Evolutionary conservation across 2,888 invertebrate genomes (phyloP), one percentile per base, ranked within the genome.

Genomic region (Rhyacophila evoluta): DNA sequence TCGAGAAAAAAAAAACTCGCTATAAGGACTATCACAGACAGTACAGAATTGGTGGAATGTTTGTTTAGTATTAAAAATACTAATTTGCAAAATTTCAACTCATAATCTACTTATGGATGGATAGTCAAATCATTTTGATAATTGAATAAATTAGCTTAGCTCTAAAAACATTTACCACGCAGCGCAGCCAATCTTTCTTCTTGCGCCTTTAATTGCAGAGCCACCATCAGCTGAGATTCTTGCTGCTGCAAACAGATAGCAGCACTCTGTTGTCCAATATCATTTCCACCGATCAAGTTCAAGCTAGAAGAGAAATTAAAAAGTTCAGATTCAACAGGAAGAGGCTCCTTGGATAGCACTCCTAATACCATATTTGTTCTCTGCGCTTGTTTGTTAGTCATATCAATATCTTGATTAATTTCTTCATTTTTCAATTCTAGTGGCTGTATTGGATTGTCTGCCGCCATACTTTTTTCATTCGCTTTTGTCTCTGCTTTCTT

Each of bases 201-300:
- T 83, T 92, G 92, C 41, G 92, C 92, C 84, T 92, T 92, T 75
- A 92, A 85, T 82, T 92, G 92, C 81, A 92, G 84, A 6, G 92
- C 92, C 67, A 92, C 89, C 87, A 92, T 86, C 69, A 92, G 83
- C 83, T 92, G 92, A 0, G 92, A 89, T 84, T 92, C 92, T 84
- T 92, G 92, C 83, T 92, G 91, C 82, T 92, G 92, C 79, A 92
- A 85, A 77, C 90, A 91, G 29, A 91, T 84, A 6, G 91, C 86
- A 0, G 91, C 89, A 41, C 91, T 91, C 84, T 91, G 91, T 29
- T 89, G 86, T 11, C 90, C 88, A 67, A 91, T 85, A 82, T 91
- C 87, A 78, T 88, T 41, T 72, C 77, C 74, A 38, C 71, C 55
- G 33, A 79, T 36, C 39, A 79, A 10, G 10, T 72, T 55, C 15